Conservation (phyloP, 2,797 vertebrate species). For the Coreius guichenoti region DNA sequence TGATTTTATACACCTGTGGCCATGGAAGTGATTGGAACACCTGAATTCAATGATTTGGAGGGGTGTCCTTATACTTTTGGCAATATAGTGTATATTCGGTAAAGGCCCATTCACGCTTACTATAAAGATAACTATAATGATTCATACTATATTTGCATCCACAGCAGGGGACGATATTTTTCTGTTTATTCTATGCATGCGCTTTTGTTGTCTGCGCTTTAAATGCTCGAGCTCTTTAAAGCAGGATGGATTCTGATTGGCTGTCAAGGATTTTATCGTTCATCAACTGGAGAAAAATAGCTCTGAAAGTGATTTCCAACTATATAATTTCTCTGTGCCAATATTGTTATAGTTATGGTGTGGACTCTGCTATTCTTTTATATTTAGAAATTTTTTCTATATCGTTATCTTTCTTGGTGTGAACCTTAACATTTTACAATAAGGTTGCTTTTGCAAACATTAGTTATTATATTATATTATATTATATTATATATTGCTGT, state of each 20-base stretch:
- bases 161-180: too few species aligned
- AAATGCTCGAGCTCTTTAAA: too few species aligned
- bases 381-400: not conserved
- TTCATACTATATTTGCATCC: too few species aligned
- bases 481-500: not conserved
- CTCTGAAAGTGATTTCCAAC: not conserved
- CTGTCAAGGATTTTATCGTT: not conserved
- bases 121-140: too few species aligned
- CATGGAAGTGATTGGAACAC: too few species aligned
- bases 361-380: not conserved
- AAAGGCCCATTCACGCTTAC: not conserved
- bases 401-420: not conserved
- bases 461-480: too few species aligned
- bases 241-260: not conserved
- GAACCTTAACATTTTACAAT: not conserved
- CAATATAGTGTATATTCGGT: not conserved
- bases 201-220: not conserved
- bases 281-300: not conserved
- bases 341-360: not conserved
- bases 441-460: not conserved
- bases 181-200: too few species aligned
- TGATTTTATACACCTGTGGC: too few species aligned
- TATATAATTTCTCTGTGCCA: not conserved
- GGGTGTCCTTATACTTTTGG: too few species aligned
- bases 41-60: too few species aligned